A percentile compares a stretch with the other conserved stretches of the same genome.
Conservation (phyloP, 2,888 invertebrate species). For the Empis stercorea region DNA sequence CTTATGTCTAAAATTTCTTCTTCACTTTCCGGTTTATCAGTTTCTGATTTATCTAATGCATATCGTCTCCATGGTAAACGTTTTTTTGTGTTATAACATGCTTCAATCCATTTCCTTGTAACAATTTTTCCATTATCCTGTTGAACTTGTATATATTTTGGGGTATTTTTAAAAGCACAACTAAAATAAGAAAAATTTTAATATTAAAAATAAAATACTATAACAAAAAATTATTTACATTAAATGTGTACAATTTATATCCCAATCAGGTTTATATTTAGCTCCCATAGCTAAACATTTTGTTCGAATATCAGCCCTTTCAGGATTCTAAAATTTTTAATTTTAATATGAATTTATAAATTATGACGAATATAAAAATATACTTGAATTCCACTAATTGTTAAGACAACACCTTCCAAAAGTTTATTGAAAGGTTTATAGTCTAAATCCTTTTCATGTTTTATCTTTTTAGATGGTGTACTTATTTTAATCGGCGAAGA, state of each 20-base stretch:
- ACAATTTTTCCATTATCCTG: conserved; percentile 49
- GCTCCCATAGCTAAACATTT: conserved; percentile 68
- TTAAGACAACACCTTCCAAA: conserved; percentile 55
- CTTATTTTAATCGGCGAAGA: conserved; percentile 16
- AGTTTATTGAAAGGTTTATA: conserved; percentile 44
- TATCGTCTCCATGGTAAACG: conserved; percentile 33
- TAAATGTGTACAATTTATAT: conserved; percentile 63
- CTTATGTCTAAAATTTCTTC: conserved; percentile 27
- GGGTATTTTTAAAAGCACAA: conserved; percentile 81
- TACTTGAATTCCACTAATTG: conserved; percentile 65
- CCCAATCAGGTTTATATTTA: conserved; percentile 64
- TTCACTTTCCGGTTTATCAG: conserved; percentile 27
- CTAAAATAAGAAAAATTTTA: conserved; percentile 44
- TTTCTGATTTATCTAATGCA: conserved; percentile 25
- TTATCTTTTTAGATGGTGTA: conserved; percentile 22
- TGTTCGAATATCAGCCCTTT: conserved; percentile 51
- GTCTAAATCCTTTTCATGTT: conserved; percentile 15
- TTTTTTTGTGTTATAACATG: conserved; percentile 46
- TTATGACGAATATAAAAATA: too few relatives aligned
- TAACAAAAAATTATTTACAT: conserved; percentile 46
- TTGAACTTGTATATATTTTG: conserved; percentile 64
- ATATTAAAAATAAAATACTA: conserved; percentile 1
- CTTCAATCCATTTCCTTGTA: conserved; percentile 60
- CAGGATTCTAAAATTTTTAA: conserved; percentile 50
- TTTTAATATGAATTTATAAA: too few relatives aligned